These are phyloP conservation scores for Eulemur mongoz DNA, from an alignment of 2,797 vertebrate genomes.

Conservation along the genomic window DNA sequence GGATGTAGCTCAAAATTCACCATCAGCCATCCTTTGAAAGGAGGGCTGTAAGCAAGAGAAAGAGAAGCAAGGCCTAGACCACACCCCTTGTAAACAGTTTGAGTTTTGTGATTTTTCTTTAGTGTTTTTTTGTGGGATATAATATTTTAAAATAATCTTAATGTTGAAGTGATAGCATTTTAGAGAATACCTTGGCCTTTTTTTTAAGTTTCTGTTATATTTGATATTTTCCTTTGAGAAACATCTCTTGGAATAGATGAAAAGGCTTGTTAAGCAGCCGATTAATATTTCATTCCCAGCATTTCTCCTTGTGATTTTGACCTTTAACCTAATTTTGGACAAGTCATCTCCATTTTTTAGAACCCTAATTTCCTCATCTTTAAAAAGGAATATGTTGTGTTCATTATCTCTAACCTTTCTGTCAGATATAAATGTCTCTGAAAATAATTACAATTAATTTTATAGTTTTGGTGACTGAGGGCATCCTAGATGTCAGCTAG, in stretches of 20 bases:
- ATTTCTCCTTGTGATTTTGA: not conserved
- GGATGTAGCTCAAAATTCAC: not conserved
- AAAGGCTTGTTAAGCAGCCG: not conserved
- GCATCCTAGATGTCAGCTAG: not conserved
- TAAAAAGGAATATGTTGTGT: not conserved
- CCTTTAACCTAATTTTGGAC: not conserved
- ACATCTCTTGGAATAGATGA: not conserved
- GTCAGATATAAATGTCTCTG: not conserved
- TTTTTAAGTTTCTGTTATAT: not conserved
- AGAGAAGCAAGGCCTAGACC: not conserved
- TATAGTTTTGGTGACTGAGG: not conserved
- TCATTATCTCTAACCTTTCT: constrained; percentile 5
- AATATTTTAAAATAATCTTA: constrained; percentile 1
- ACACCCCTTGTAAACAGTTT: not conserved
- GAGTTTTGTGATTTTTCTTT: not conserved
- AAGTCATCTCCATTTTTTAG: constrained; percentile 18
- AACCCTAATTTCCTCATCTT: not conserved
- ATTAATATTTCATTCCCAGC: not conserved
- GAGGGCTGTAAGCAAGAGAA: not conserved
- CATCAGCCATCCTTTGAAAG: not conserved
- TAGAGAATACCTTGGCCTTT: not conserved
- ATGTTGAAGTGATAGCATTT: not conserved
- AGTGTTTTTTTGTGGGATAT: not conserved
- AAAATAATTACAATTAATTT: constrained; percentile 7
- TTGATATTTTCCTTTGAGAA: constrained; percentile 28